These are phyloP conservation scores for Drosophila tropicalis DNA, from an alignment of 1,140 invertebrate species.

Conservation along the genomic window DNA sequence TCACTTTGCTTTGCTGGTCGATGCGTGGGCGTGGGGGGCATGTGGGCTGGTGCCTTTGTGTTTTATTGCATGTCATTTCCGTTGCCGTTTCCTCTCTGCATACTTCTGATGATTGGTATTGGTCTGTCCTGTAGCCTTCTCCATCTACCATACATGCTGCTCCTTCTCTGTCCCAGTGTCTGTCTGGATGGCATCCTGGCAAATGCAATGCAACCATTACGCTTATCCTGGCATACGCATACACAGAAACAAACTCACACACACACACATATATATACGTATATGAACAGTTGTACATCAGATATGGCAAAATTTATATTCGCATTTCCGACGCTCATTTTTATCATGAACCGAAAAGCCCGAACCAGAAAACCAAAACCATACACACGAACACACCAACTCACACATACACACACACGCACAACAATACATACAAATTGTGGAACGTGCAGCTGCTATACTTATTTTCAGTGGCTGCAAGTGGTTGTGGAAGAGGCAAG, in stretches of 20 bases:
- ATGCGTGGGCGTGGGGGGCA: conserved; percentile 31
- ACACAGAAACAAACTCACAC: conserved; percentile 12
- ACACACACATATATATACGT: conserved; percentile 23
- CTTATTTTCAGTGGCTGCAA: conserved; percentile 46
- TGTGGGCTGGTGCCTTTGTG: conserved; percentile 62
- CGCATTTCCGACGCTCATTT: conserved; percentile 80
- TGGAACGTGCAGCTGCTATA: conserved; percentile 67
- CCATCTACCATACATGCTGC: neutral
- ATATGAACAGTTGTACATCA: conserved; percentile 70
- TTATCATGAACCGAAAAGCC: conserved; percentile 67
- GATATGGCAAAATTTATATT: conserved; percentile 80
- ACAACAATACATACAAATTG: conserved; percentile 59
- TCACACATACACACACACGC: conserved; percentile 15
- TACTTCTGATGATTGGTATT: conserved; percentile 81
- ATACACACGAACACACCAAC: conserved; percentile 24
- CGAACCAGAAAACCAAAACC: conserved; percentile 27
- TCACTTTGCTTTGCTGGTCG: conserved; percentile 37
- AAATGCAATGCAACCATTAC: conserved; percentile 68
- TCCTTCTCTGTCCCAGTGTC: conserved; percentile 1
- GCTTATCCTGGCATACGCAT: conserved; percentile 60
- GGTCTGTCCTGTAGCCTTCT: conserved; percentile 51
- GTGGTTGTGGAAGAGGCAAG: neutral
- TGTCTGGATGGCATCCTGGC: conserved; percentile 70
- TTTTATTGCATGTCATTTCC: conserved; percentile 83
- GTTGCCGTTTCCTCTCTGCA: conserved; percentile 65